These are phyloP conservation scores for Tetrax tetrax DNA, from an alignment of 2,113 vertebrate species.

Conservation along the genomic window DNA sequence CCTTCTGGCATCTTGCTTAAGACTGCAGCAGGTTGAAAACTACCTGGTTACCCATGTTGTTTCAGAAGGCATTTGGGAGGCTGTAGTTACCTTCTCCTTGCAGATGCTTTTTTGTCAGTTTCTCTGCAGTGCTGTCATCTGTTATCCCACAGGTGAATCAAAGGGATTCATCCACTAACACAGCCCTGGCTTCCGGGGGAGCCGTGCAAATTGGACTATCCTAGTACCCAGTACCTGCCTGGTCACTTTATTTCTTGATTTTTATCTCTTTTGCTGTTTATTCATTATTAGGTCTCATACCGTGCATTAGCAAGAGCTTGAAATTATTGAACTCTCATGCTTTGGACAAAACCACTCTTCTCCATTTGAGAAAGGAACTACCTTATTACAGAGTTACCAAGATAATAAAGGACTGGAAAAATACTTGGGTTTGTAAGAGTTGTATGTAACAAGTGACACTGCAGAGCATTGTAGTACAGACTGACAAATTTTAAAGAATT, in stretches of 20 bases:
- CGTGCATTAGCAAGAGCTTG: neutral
- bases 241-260: neutral
- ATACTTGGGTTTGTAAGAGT: neutral
- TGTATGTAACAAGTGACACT: neutral
- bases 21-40: neutral
- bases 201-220: neutral
- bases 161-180: neutral
- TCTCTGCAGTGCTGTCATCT: neutral
- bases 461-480: neutral
- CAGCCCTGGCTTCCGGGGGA: neutral
- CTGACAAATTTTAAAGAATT: neutral
- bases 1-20: neutral
- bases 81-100: neutral
- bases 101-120: neutral
- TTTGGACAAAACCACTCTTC: neutral
- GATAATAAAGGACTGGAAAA: neutral
- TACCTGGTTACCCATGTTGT: neutral
- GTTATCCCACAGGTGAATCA: neutral
- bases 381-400: neutral
- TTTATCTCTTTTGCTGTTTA: neutral
- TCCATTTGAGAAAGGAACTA: neutral
- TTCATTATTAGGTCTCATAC: neutral
- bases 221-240: neutral
- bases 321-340: neutral
- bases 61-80: neutral